Evolutionary conservation across 2,113 vertebrate genomes (phyloP).

Genomic region (Nanger granti): DNA sequence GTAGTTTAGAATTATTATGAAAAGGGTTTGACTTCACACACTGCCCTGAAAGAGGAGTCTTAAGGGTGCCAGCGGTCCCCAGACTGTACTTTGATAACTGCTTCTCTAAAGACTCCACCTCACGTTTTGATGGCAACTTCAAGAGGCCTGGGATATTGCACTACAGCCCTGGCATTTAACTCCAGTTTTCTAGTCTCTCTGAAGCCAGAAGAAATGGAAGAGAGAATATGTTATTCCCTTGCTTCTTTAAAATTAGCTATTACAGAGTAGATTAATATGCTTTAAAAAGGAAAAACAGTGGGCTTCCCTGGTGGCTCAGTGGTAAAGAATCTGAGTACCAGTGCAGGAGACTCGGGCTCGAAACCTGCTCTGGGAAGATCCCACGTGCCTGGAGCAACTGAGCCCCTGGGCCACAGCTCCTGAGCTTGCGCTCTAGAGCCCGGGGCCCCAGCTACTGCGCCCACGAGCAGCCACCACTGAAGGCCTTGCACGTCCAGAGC

Average conservation of each 20-base stretch:
- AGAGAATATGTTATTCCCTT: not conserved
- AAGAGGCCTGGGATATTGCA: not conserved
- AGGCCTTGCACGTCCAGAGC: not conserved
- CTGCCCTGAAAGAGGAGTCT: not conserved
- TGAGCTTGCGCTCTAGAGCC: not conserved
- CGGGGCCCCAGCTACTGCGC: not conserved
- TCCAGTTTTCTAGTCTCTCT: not conserved
- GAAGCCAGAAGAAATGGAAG: not conserved
- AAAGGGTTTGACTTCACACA: not conserved
- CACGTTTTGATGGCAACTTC: not conserved
- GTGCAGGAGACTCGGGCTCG: not conserved
- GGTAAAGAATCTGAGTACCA: not conserved
- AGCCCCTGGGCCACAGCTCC: not conserved
- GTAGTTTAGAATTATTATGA: not conserved
- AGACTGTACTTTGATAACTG: not conserved
- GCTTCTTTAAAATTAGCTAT: not conserved
- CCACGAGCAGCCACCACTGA: not conserved
- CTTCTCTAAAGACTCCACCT: not conserved
- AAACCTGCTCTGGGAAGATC: not conserved
- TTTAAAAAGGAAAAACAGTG: not conserved
- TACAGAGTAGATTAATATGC: not conserved
- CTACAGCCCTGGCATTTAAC: not conserved
- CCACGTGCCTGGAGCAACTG: not conserved
- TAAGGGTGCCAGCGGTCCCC: not conserved
- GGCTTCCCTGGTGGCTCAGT: not conserved